Evolutionary conservation across 2,797 vertebrate genomes (phyloP).

Genomic region (Orientallactaga sibirica): DNA sequence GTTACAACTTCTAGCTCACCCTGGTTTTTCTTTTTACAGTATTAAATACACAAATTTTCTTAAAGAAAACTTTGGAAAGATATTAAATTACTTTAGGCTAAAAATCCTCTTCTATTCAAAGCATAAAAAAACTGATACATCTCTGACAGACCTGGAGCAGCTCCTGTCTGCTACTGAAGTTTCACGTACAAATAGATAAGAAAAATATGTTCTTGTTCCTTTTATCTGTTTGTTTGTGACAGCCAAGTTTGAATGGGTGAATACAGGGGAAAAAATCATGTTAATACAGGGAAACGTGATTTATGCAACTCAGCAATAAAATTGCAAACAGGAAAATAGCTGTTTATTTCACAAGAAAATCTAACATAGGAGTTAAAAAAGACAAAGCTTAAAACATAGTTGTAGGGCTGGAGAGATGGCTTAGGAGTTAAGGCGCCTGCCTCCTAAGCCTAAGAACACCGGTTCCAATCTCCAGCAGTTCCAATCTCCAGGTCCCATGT

Average conservation of each 20-base stretch:
- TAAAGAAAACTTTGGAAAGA: conserved; percentile 28
- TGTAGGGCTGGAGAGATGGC: too few species aligned
- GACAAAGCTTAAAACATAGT: not conserved
- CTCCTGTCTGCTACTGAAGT: not conserved
- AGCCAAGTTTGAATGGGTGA: not conserved
- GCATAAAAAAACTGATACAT: not conserved
- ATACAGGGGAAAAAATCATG: not conserved
- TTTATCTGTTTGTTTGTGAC: not conserved
- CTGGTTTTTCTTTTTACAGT: not conserved
- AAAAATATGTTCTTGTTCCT: not conserved
- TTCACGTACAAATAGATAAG: not conserved
- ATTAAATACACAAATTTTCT: conserved; percentile 45
- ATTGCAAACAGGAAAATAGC: not conserved
- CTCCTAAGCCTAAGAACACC: too few species aligned
- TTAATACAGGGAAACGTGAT: not conserved
- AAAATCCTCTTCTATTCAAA: not conserved
- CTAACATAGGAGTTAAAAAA: not conserved
- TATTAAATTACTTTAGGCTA: not conserved
- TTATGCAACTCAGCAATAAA: conserved; percentile 23
- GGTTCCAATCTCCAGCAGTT: too few species aligned
- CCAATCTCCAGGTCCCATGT: too few species aligned
- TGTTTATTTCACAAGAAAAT: not conserved
- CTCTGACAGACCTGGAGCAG: not conserved
- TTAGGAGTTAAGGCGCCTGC: too few species aligned
- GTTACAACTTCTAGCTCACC: not conserved